Evolutionary conservation across 92 coral and sea anemone species (phyloP), one percentile per base, ranked within the genome.

Genomic region (Nematostella vectensis): DNA sequence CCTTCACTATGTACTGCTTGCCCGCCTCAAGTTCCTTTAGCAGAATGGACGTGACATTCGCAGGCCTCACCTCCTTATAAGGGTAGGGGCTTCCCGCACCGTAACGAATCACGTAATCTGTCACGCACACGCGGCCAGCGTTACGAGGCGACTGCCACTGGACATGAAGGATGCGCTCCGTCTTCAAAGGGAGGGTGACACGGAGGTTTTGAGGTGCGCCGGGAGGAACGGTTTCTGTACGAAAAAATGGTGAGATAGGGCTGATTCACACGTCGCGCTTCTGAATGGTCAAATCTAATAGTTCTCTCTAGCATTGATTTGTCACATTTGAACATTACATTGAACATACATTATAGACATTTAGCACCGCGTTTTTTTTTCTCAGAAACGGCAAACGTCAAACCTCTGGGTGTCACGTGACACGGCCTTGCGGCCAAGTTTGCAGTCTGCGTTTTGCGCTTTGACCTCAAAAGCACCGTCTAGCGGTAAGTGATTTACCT

Each of bases 61-160:
- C 65, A 47, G 61, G 58, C 59, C 81, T 51, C 3, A 12, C 12
- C 2, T 22, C 28, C 30, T 48, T 30, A 1, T 48, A 27, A 20
- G 57, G 68, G 29, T 53, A 81, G 11, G 98, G 98, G 0, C 54
- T 62, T 16, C 79, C 79, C 52, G 72, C 74, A 12, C 98, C 98
- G 65, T 86, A 91, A 1, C 60, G 62, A 20, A 91, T 29, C n/a
- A 27, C 25, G 61, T 91, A 91, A 11, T 65, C 71, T 21, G 78
- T 71, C 3, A 91, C 91, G 48, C 94, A 75, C 18, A 82, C 67
- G 30, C 71, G 82, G 33, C 83, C 79, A 55, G 55, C 74, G 57
- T 91, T 83, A 6, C 47, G 61, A 0, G 98, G 98, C 13, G 98
- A 81, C 31, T 77, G 73, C 98, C 98, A 91, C 22, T 51, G 45